Base-by-base conservation (phyloP, 2,888 invertebrate genomes). In the Temnothorax unifasciatus region DNA sequence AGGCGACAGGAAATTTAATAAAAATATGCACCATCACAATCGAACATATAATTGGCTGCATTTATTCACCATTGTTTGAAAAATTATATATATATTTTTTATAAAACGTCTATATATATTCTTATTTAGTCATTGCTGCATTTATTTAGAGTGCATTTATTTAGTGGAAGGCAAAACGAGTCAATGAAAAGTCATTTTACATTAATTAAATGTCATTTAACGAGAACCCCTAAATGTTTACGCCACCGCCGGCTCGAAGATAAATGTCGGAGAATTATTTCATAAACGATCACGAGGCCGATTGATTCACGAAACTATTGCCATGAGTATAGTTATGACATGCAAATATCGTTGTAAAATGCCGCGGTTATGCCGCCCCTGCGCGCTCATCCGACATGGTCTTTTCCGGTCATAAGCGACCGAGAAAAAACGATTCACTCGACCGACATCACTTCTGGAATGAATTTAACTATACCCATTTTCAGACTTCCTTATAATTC, bases 251-350 rank as follows among this genome's bases (percentile, higher is more conserved):
- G 25, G 18, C 11, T 44, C 18, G n/a, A 44, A 41, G 38, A 52
- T 76, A 34, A 34, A 34, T 76, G 13, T 41, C 52, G 41, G 25
- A 76, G 57, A 64, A 52, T 76, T 5, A 38, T 54, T 41, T 76
- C 41, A n/a, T 38, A n/a, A 25, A 21, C 21, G 11, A 61, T 38
- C n/a, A 25, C 38, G 18, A 25, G 52, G 13, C 11, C 66, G 18
- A 66, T 54, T 52, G 52, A 25, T 66, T 76, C 13, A n/a, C 52
- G 13, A 66, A 41, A 29, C 11, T 63, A 38, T 38, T 15, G 6
- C 25, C 25, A 38, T 25, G n/a, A 68, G 34, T 21, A 38, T 64
- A 64, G 11, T 54, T 66, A 41, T 13, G n/a, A 66, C 41, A 66
- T 68, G 29, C 54, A 54, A 77, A 68, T 68, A 38, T 18, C 47